Evolutionary conservation across 2,797 vertebrate genomes (phyloP), one percentile per base, ranked within the genome.

Genomic region (Sebastes nivosus): DNA sequence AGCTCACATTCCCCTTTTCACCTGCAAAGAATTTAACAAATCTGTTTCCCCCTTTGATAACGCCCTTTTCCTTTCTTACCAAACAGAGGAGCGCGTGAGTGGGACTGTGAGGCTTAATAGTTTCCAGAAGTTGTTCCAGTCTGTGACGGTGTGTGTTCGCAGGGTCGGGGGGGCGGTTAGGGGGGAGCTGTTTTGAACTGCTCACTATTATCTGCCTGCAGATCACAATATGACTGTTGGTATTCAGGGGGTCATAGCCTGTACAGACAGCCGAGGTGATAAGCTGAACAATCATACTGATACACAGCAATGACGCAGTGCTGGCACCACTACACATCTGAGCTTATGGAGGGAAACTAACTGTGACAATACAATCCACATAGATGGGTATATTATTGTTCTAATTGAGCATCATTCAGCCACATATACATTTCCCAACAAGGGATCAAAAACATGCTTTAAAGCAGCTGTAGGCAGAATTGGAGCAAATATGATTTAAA

Each of bases 51-150:
- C 72, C 77, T 68, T 57, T 46, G 54, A 87, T 80, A 79, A 81
- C 77, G 72, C 80, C 83, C 72, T 79, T 72, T 75, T 69, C 76
- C 76, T 81, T 79, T 87, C 60, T 82, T 69, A 81, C 75, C 46
- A 78, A 89, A 89, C 72, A 55, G 66, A 79, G 71, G 82, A 82
- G 85, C 60, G 69, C 36, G 34, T 75, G 79, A 86, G 90, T 76
- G 59, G 27, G 74, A 77, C 86, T 74, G 75, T 60, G 72, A 30
- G 71, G 64, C 79, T 82, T 94, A 94, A 95, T 94, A 84, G 92
- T 94, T 94, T 93, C 93, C 94, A 95, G 91, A 94, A 92, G 88
- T 90, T 89, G 77, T 75, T 89, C 81, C 78, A 85, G 82, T 70
- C 72, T 82, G 65, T 63, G 83, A 71, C 77, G 68, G 87, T 84